Evolutionary conservation across 2,888 invertebrate species (phyloP).

Genomic region (Plebejus anna): DNA sequence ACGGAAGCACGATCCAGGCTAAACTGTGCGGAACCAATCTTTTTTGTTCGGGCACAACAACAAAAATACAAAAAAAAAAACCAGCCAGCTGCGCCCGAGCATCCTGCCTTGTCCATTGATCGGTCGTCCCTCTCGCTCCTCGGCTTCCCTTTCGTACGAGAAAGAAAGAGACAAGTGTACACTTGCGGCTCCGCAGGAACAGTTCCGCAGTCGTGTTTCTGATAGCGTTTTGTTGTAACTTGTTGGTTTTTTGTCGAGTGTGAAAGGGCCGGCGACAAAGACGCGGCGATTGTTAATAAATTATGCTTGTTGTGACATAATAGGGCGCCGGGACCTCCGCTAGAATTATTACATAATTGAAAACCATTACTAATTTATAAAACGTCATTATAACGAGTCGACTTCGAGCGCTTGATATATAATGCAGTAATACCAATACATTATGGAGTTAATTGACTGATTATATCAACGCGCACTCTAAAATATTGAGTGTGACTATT

Average conservation of each 20-base stretch:
- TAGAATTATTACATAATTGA: constrained; percentile 33
- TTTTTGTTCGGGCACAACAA: constrained; percentile 57
- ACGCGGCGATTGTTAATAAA: constrained; percentile 58
- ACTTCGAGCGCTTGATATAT: constrained; percentile 28
- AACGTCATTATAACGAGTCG: constrained; percentile 31
- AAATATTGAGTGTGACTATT: not conserved
- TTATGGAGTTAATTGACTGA: constrained; percentile 6
- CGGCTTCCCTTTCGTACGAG: constrained; percentile 43
- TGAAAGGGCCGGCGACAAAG: constrained; percentile 51
- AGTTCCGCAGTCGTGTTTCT: constrained; percentile 63
- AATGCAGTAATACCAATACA: not conserved
- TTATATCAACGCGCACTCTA: constrained; percentile 13
- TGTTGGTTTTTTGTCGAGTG: constrained; percentile 58
- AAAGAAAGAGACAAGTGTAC: constrained; percentile 52
- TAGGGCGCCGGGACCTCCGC: constrained; percentile 35
- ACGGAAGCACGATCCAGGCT: constrained; percentile 62
- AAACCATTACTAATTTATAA: constrained; percentile 34
- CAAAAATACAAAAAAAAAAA: constrained; percentile 61
- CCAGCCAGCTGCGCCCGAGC: constrained; percentile 76
- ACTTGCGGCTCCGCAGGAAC: constrained; percentile 44
- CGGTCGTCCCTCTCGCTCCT: constrained; percentile 55
- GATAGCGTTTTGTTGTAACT: constrained; percentile 60
- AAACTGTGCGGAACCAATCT: constrained; percentile 72
- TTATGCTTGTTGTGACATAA: constrained; percentile 56
- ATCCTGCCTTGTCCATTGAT: constrained; percentile 75